These are phyloP conservation scores for Rhodinocichla rosea DNA, from an alignment of 2,113 vertebrate species.

Conservation along the genomic window DNA sequence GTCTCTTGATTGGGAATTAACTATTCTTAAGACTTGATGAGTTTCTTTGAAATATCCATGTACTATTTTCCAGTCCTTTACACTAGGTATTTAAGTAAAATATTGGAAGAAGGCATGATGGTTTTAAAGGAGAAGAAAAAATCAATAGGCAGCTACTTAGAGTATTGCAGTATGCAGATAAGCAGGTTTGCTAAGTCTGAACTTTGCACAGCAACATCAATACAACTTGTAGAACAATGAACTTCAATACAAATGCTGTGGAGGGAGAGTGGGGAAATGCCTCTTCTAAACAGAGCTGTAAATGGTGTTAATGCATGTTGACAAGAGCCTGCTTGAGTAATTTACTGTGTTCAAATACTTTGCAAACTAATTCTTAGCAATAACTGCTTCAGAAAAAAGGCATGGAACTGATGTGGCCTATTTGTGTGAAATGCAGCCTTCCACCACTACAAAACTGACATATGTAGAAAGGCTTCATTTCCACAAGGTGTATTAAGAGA, in stretches of 20 bases:
- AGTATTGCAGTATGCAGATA: conserved; percentile 50
- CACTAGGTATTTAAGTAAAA: background rate
- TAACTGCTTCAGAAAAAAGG: background rate
- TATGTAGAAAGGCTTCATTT: background rate
- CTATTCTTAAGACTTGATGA: background rate
- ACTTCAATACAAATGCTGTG: background rate
- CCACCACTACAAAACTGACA: background rate
- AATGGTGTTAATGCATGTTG: conserved; percentile 35
- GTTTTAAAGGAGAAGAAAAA: conserved; percentile 45
- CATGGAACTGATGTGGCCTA: background rate
- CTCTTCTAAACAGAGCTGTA: background rate
- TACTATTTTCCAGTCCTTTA: background rate
- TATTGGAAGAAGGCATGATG: background rate
- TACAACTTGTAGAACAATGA: conserved; percentile 45
- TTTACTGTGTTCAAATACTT: conserved; percentile 5
- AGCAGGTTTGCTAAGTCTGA: conserved; percentile 18
- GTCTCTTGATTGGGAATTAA: background rate
- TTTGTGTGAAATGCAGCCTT: background rate
- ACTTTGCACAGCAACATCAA: conserved; percentile 31
- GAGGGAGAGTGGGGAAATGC: background rate
- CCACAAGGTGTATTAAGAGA: background rate
- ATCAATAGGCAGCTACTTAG: conserved; percentile 62
- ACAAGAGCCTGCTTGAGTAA: background rate
- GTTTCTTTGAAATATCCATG: background rate
- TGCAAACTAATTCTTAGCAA: background rate